phyloP scores from a whole-genome alignment of 2,888 invertebrate species.

The Sipha maydis region DNA sequence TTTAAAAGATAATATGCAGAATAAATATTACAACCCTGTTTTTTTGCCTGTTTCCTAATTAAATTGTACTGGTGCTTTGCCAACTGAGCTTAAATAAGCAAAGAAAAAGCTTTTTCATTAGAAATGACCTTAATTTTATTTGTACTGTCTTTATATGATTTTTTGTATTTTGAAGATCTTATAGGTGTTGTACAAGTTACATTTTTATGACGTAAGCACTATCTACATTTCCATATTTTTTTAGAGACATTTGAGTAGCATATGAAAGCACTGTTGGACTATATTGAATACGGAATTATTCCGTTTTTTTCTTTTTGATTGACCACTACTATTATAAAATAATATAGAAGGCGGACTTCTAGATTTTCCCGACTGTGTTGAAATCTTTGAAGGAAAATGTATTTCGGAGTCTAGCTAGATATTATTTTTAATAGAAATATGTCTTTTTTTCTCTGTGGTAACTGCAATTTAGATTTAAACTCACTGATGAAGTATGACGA shows the following conservation, averaged over 20 bases:
- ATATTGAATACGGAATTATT: conserved; percentile 4
- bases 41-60: conserved; percentile 16
- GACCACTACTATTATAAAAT: not conserved
- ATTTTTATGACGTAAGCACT: too few relatives aligned
- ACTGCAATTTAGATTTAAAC: conserved; percentile 15
- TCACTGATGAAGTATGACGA: not conserved
- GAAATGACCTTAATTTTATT: conserved; percentile 17
- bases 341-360: not conserved
- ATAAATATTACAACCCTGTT: conserved; percentile 4
- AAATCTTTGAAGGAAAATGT: too few relatives aligned
- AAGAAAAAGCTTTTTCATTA: not conserved
- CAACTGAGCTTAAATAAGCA: not conserved
- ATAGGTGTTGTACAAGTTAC: conserved; percentile 15
- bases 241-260: conserved; percentile 12
- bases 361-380: conserved; percentile 10
- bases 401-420: too few relatives aligned
- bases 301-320: conserved; percentile 1
- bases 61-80: conserved; percentile 12
- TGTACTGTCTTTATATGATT: conserved; percentile 11
- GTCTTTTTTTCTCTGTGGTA: too few relatives aligned
- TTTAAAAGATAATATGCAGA: too few relatives aligned
- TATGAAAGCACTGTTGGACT: conserved; percentile 12
- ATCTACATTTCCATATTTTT: conserved; percentile 12
- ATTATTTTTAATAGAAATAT: too few relatives aligned
- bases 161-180: conserved; percentile 15